phyloP scores from a whole-genome alignment of 2,113 vertebrate species.

The Isurus oxyrinchus region DNA sequence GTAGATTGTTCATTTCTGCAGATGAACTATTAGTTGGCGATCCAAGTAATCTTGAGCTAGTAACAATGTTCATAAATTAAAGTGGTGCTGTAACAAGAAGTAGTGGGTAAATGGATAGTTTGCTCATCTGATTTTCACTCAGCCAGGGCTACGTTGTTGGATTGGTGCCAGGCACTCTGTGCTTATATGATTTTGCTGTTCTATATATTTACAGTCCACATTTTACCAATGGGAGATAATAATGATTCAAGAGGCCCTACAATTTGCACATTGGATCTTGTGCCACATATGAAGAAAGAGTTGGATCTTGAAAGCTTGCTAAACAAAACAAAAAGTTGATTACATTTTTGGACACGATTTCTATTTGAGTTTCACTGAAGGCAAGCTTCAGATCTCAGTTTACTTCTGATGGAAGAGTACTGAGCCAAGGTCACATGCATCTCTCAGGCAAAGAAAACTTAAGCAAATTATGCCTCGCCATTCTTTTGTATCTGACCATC shows the following conservation, averaged over 20 bases:
- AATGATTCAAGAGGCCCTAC: not conserved
- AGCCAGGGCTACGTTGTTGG: not conserved
- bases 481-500: not conserved
- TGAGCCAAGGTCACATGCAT: not conserved
- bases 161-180: not conserved
- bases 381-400: not conserved
- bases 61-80: conserved; percentile 9
- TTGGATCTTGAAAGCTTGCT: not conserved
- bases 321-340: not conserved
- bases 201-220: not conserved
- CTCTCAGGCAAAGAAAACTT: not conserved
- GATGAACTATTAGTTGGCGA: too few relatives aligned
- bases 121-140: not conserved
- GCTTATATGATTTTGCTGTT: not conserved
- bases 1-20: not conserved
- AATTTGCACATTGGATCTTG: not conserved
- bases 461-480: not conserved
- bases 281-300: not conserved
- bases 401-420: not conserved
- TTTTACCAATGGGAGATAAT: not conserved
- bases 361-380: not conserved
- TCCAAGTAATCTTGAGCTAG: not conserved
- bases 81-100: not conserved
- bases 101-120: not conserved
- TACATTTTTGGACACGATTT: not conserved